Evolutionary conservation across 30 jellyfish, hydroid and myxozoan genomes (phyloP).

Genomic region (Pelagia noctiluca): DNA sequence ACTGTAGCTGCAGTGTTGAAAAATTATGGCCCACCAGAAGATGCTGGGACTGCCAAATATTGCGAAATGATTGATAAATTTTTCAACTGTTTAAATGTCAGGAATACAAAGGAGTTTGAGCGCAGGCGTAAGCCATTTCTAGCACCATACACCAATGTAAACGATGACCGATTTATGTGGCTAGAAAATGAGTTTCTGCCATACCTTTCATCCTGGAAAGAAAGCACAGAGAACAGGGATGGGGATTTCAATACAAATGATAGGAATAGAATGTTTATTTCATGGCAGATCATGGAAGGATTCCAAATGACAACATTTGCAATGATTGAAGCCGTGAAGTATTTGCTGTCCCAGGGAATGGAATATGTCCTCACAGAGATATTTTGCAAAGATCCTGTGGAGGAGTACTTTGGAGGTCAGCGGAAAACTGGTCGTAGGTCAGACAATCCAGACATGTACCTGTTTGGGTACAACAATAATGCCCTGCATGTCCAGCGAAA

Average conservation of each 20-base stretch:
- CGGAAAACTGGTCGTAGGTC: no score
- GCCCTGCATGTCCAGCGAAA: no score
- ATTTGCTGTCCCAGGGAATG: conserved; percentile 21
- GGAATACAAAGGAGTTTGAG: conserved; percentile 29
- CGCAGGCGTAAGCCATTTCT: conserved; percentile 40
- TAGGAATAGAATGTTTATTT: conserved; percentile 60
- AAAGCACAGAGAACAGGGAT: conserved; percentile 22
- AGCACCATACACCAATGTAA: conserved; percentile 33
- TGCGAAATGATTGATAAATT: no score
- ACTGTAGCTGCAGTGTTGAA: conserved; percentile 21
- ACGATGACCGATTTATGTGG: conserved; percentile 62
- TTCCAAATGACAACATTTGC: conserved; percentile 26
- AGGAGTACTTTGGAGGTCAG: no score
- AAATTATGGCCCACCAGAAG: conserved; percentile 55
- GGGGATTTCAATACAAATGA: no score
- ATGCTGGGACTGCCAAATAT: conserved; percentile 53
- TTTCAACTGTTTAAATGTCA: conserved; percentile 44
- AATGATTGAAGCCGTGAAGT: conserved; percentile 25
- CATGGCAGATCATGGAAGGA: conserved; percentile 64
- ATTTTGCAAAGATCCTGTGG: no score
- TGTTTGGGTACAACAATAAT: no score
- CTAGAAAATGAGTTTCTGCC: conserved; percentile 19
- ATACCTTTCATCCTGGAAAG: conserved; percentile 36
- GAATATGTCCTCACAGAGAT: conserved; percentile 25
- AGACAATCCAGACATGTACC: no score